A percentile compares a stretch with the other conserved stretches of the same genome.
Conservation (phyloP, 2,113 vertebrate genomes). For the Okapia johnstoni region DNA sequence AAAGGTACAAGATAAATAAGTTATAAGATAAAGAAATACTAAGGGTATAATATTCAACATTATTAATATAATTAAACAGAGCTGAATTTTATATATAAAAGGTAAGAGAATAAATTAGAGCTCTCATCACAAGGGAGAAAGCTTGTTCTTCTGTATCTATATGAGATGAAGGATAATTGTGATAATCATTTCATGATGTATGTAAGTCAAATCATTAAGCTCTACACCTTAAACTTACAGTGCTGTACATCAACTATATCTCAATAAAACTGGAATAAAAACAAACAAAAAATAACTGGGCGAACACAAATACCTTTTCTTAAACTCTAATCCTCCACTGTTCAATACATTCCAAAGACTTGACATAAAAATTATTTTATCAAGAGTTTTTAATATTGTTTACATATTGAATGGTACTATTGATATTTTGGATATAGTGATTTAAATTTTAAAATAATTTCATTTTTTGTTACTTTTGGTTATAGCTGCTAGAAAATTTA, state of each 20-base stretch:
- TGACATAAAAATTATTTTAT: background rate
- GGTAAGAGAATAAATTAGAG: background rate
- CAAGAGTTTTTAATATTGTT: background rate
- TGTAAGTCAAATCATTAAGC: background rate
- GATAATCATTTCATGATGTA: background rate
- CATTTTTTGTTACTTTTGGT: background rate
- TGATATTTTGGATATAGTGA: background rate
- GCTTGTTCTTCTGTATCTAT: background rate
- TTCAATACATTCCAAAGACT: background rate
- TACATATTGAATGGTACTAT: background rate
- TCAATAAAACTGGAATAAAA: background rate
- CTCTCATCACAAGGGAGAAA: background rate
- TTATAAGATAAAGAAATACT: background rate
- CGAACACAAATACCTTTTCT: background rate
- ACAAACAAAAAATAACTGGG: background rate
- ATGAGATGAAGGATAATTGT: background rate
- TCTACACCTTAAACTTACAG: background rate
- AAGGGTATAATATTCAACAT: background rate
- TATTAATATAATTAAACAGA: background rate
- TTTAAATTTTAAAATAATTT: background rate
- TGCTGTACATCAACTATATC: background rate
- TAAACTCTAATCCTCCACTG: background rate
- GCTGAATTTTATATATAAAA: background rate
- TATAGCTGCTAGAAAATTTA: background rate
- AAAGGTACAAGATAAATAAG: background rate